Percentiles rank a stretch among this genome's conserved stretches.
phyloP scores from a whole-genome alignment of 2,113 vertebrate species.

The Psilopsiagon aymara region DNA sequence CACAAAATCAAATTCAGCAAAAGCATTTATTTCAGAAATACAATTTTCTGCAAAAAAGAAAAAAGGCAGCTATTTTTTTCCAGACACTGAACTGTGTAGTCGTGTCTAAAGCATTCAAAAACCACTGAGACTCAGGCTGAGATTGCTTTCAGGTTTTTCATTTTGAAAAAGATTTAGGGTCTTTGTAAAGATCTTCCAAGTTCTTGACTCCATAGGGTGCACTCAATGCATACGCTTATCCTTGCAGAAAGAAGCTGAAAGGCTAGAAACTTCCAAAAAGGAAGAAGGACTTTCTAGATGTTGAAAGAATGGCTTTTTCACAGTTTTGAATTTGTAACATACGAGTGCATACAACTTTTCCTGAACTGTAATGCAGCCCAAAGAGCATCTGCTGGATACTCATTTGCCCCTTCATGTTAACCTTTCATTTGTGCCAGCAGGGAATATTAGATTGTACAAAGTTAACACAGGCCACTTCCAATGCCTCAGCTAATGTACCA shows the following conservation, averaged over 20 bases:
- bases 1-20: background rate
- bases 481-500: background rate
- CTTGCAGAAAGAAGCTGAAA: background rate
- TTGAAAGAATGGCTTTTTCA: background rate
- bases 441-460: background rate
- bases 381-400: background rate
- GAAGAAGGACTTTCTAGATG: background rate
- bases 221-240: background rate
- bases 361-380: background rate
- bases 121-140: background rate
- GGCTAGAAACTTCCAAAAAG: background rate
- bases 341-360: background rate
- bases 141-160: background rate
- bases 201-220: slow-evolving; percentile 1
- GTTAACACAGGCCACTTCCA: background rate
- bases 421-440: background rate
- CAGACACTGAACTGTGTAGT: background rate
- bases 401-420: background rate
- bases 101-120: background rate
- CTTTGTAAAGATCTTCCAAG: background rate
- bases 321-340: background rate
- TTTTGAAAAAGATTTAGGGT: background rate
- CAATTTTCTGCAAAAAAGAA: background rate
- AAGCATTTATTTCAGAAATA: background rate
- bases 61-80: background rate